Base-by-base conservation (phyloP, 1,140 invertebrate genomes). In the Zaprionus gabonicus region DNA sequence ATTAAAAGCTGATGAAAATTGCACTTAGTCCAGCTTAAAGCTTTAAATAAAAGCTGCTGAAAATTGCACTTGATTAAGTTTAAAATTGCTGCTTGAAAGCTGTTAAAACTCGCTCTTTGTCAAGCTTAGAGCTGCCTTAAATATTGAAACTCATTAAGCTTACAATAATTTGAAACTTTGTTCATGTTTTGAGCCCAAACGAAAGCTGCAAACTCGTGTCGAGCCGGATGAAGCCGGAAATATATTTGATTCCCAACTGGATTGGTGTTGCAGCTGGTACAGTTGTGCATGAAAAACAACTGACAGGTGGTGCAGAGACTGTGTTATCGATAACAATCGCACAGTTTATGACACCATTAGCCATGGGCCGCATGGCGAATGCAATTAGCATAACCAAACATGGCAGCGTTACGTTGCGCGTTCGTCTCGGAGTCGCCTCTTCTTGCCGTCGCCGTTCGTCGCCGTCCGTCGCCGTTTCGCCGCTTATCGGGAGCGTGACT, bases 311-410 rank as follows among this genome's bases (percentile, higher is more conserved):
- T 23, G 20, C 27, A 17, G 6, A 17, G 6, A 46, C 3, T 58
- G 59, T 62, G 59, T 62, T 69, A 64, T 75, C 57, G 65, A 92
- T 91, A 67, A 78, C 20, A 59, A 68, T 59, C 57, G 57, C 44
- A 31, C 31, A 23, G 65, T 66, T 53, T 49, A 67, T 66, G 51
- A 12, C 36, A 23, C 59, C 59, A 46, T 80, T 65, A 55, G 41
- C 23, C 56, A 65, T 72, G 66, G 10, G 46, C 56, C 53, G 71
- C 68, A 70, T 84, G 64, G 20, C 78, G 64, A 84, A 80, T 86
- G 79, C 79, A 86, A 86, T 85, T 86, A 76, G 71, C 68, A 57
- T 57, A 69, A 20, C 23, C 80, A 49, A 44, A 81, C 62, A 51
- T 49, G 59, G 53, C 55, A 36, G 36, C 25, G 44, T 49, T 69